A percentile compares a stretch with the other conserved stretches of the same genome.
phyloP scores from a whole-genome alignment of 2,113 vertebrate genomes.

The Tapirus terrestris region DNA sequence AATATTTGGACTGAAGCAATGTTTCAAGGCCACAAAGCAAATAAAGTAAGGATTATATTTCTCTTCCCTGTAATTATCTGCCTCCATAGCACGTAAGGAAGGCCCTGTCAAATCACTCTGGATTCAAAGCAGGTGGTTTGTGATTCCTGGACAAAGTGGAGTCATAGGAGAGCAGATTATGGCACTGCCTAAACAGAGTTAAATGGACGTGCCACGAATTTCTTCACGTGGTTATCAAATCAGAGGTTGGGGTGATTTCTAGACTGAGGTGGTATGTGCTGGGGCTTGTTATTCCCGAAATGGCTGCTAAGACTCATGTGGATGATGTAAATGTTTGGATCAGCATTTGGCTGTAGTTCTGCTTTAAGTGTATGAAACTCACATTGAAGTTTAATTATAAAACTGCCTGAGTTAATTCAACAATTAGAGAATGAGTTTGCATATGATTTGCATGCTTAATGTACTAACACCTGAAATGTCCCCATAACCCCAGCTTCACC shows the following conservation, averaged over 20 bases:
- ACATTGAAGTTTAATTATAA: constrained; percentile 27
- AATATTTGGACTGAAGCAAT: constrained; percentile 58
- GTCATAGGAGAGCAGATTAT: constrained; percentile 43
- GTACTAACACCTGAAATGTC: constrained; percentile 48
- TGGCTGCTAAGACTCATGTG: constrained; percentile 55
- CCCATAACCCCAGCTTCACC: constrained; percentile 17
- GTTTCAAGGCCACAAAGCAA: constrained; percentile 55
- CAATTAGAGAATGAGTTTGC: constrained; percentile 60
- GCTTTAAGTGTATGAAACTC: constrained; percentile 59
- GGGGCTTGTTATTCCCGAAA: constrained; percentile 19
- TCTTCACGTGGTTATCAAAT: not conserved
- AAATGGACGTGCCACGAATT: not conserved
- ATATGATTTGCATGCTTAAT: constrained; percentile 73
- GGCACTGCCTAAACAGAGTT: not conserved
- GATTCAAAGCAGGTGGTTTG: constrained; percentile 41
- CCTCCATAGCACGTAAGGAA: not conserved
- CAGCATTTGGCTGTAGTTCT: constrained; percentile 63
- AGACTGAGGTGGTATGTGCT: constrained; percentile 59
- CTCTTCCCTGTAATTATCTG: not conserved
- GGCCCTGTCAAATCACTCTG: not conserved
- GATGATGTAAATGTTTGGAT: constrained; percentile 68
- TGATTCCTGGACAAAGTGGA: constrained; percentile 45
- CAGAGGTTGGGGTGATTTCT: not conserved
- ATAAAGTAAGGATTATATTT: constrained; percentile 16
- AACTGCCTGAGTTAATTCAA: constrained; percentile 64